Conservation (phyloP, 2,797 vertebrate species). For the Eulemur albifrons region DNA sequence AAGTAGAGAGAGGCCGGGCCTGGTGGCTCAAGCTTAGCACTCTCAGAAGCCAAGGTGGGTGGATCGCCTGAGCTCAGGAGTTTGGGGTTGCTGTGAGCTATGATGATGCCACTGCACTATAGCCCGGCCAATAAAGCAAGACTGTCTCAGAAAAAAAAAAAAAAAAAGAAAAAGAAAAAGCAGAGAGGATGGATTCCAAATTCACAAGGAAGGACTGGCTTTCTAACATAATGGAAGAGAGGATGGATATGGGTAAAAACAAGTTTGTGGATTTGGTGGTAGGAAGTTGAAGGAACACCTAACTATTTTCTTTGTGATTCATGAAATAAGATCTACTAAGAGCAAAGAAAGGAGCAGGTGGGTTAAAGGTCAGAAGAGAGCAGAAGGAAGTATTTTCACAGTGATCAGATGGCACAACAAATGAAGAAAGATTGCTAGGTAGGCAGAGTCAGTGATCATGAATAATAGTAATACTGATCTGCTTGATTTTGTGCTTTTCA, state of each 20-base stretch:
- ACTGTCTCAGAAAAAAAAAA: not conserved
- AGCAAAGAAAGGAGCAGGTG: slow-evolving; percentile 1
- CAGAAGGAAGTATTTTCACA: not conserved
- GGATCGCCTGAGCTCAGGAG: not conserved
- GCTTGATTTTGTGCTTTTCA: not conserved
- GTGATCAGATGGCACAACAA: not conserved
- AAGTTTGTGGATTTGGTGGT: not conserved
- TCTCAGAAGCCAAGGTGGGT: not conserved
- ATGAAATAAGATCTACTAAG: not conserved
- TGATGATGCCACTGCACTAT: not conserved
- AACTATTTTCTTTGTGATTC: not conserved
- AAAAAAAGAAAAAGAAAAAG: not conserved
- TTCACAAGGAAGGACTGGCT: not conserved
- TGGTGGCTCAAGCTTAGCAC: not conserved
- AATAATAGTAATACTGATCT: not conserved
- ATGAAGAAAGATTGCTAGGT: not conserved
- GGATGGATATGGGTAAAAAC: not conserved
- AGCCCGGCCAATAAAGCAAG: not conserved
- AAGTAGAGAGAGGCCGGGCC: not conserved
- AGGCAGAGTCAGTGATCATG: not conserved
- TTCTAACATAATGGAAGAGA: not conserved
- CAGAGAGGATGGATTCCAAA: not conserved
- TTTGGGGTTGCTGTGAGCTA: not conserved
- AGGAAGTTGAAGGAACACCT: not conserved
- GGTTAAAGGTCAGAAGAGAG: not conserved